Conservation (phyloP, 2,797 vertebrate genomes). For the Takifugu ocellatus region DNA sequence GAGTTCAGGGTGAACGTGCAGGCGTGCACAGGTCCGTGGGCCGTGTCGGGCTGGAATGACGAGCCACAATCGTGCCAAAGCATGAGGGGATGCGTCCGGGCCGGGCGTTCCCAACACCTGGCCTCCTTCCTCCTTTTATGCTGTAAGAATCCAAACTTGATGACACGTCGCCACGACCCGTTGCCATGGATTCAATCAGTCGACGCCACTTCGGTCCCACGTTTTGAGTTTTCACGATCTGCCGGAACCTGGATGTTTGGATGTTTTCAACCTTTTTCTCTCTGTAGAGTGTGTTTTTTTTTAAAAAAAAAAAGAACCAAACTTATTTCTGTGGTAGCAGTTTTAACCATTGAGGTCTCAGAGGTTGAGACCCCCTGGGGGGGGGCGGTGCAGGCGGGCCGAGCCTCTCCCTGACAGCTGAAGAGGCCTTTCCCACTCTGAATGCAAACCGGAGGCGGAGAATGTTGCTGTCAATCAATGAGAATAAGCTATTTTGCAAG, state of each 20-base stretch:
- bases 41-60: conserved; percentile 43
- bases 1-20: conserved; percentile 53
- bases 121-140: conserved; percentile 1
- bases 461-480: conserved; percentile 10
- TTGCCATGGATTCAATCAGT: not conserved
- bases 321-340: too few relatives aligned
- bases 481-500: conserved; percentile 23
- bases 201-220: too few relatives aligned
- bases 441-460: conserved; percentile 17
- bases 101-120: conserved; percentile 26
- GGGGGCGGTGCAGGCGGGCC: not conserved
- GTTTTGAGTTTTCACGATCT: too few relatives aligned
- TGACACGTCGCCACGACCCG: not conserved
- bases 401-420: not conserved
- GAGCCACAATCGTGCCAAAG: conserved; percentile 68
- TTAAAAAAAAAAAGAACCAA: too few relatives aligned
- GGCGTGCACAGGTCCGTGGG: conserved; percentile 34
- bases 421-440: conserved; percentile 4
- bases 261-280: too few relatives aligned
- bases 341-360: not conserved
- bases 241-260: too few relatives aligned
- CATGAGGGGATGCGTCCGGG: conserved; percentile 27
- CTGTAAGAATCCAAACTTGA: not conserved
- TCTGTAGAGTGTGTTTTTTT: not conserved
- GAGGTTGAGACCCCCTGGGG: conserved; percentile 34